Conservation (phyloP, 1,140 invertebrate genomes). For the Zaprionus davidi region DNA sequence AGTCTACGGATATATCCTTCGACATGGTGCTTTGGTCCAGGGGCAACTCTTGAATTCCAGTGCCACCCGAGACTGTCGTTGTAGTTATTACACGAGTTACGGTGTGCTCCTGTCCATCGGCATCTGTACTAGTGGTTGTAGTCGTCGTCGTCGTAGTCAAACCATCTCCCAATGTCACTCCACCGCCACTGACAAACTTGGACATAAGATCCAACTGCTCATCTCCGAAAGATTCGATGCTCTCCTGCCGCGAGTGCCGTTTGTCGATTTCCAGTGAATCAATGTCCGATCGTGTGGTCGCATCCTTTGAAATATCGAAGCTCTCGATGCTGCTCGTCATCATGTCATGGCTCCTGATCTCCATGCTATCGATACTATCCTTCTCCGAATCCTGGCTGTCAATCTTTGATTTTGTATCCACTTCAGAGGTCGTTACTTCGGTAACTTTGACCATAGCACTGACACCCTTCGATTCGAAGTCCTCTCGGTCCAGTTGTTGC, state of each 20-base stretch:
- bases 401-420: slow-evolving; percentile 79
- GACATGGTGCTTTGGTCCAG: slow-evolving; percentile 62
- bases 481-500: slow-evolving; percentile 69
- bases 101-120: slow-evolving; percentile 83
- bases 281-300: slow-evolving; percentile 73
- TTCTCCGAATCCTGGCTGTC: slow-evolving; percentile 79
- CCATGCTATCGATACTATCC: slow-evolving; percentile 87
- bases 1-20: slow-evolving; percentile 80
- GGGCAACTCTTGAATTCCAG: slow-evolving; percentile 54
- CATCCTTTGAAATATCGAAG: slow-evolving; percentile 86
- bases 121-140: slow-evolving; percentile 85
- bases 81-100: slow-evolving; percentile 85
- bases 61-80: slow-evolving; percentile 85
- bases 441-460: slow-evolving; percentile 83
- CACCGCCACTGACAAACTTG: slow-evolving; percentile 78
- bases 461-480: slow-evolving; percentile 78
- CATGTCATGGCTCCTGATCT: slow-evolving; percentile 85
- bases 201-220: slow-evolving; percentile 84
- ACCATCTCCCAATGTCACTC: slow-evolving; percentile 79
- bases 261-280: slow-evolving; percentile 82
- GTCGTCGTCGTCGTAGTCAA: slow-evolving; percentile 85
- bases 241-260: slow-evolving; percentile 85
- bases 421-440: slow-evolving; percentile 85
- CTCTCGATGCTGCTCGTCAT: slow-evolving; percentile 88
- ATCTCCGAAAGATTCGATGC: slow-evolving; percentile 85